phyloP scores from a whole-genome alignment of 92 coral and sea anemone species.

The Anthopleura xanthogrammica region DNA sequence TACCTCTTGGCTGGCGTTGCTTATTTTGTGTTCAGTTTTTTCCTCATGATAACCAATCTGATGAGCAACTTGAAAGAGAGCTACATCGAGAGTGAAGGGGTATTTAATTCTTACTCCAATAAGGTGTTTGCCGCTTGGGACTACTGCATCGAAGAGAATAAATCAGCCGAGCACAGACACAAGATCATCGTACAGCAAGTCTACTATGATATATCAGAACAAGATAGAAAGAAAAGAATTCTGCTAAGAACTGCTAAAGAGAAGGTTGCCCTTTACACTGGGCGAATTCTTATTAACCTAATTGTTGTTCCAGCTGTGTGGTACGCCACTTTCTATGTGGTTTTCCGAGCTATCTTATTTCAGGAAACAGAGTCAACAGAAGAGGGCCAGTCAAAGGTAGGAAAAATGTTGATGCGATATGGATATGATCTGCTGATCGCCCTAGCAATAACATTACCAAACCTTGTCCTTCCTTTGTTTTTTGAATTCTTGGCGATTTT shows the following conservation, averaged over 20 bases:
- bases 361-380: slow-evolving; percentile 38
- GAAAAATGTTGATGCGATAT: slow-evolving; percentile 42
- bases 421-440: slow-evolving; percentile 36
- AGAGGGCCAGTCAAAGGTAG: slow-evolving; percentile 47
- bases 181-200: slow-evolving; percentile 74
- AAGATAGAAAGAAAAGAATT: slow-evolving; percentile 62
- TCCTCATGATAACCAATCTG: slow-evolving; percentile 75
- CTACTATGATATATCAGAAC: slow-evolving; percentile 61
- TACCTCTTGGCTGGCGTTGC: slow-evolving; percentile 88
- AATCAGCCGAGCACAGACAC: slow-evolving; percentile 74
- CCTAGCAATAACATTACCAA: slow-evolving; percentile 86
- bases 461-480: slow-evolving; percentile 79
- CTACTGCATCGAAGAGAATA: slow-evolving; percentile 78
- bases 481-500: slow-evolving; percentile 88
- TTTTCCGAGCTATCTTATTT: slow-evolving; percentile 54
- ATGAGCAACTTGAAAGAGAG: slow-evolving; percentile 79
- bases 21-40: slow-evolving; percentile 68
- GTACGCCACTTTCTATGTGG: slow-evolving; percentile 66
- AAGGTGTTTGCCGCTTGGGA: slow-evolving; percentile 95
- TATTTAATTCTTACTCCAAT: slow-evolving; percentile 83
- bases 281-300: slow-evolving; percentile 57
- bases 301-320: slow-evolving; percentile 80
- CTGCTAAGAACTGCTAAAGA: slow-evolving; percentile 61
- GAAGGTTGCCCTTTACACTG: slow-evolving; percentile 58
- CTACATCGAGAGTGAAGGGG: slow-evolving; percentile 92